Evolutionary conservation across 2,888 invertebrate genomes (phyloP), one percentile per base, ranked within the genome.

Genomic region (Sialis fuliginosa): DNA sequence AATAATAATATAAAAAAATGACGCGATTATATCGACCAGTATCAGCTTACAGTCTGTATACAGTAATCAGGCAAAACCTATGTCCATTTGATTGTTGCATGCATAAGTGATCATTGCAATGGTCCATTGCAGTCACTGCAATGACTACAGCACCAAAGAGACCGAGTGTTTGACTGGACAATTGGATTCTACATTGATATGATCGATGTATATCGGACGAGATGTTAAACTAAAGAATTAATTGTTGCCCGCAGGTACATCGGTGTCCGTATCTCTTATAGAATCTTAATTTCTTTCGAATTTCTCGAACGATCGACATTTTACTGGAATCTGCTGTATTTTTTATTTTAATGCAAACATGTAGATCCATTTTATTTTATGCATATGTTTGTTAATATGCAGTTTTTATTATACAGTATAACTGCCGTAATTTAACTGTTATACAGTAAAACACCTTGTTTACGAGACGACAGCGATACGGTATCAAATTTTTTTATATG

Each of bases 71-170:
- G 42, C 31, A 8, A 42, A 42, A 42, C 13, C 42, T 42, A 42
- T 56, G 50, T 42, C 32, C 22, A 22, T 42, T 42, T 53, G 55
- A 52, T 53, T 56, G 52, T 53, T 54, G 55, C 57, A 56, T 56
- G 56, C 56, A 56, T 57, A 56, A 56, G 49, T 50, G 53, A 56
- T 56, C 52, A 53, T 51, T 51, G 48, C 49, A 53, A 53, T 51
- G 45, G 53, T 41, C 53, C 54, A 54, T 42, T 39, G 22, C 6
- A 37, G 8, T 8, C 8, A 8, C 12, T 10, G 6, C n/a, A 6
- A 37, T 7, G 6, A 7, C 12, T 37, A 8, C 1, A 7, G 7
- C n/a, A 7, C n/a, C 1, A 6, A 10, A 6, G n/a, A n/a, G 1
- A 37, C 5, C 6, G 6, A 31, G 7, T 31, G 32, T 42, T 22